Base-by-base conservation (phyloP, 2,888 invertebrate species). In the Leptarthrus brevirostris region DNA sequence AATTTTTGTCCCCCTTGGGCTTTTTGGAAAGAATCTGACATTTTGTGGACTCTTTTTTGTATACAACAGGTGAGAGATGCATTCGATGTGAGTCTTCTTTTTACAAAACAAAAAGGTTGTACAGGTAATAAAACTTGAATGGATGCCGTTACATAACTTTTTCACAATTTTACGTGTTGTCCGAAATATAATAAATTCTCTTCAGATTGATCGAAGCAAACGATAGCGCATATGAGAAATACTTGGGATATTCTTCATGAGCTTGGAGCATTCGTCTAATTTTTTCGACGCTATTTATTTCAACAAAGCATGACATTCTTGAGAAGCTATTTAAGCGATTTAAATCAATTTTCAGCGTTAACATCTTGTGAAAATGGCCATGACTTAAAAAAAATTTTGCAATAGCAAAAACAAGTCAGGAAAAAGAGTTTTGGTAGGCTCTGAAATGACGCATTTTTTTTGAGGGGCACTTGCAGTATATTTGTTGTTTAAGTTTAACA, bases 311-410 rank as follows among this genome's bases (percentile, higher is more conserved):
- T n/a, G n/a, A n/a, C n/a, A n/a, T n/a, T n/a, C n/a, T n/a, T n/a
- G n/a, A n/a, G n/a, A n/a, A n/a, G n/a, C n/a, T n/a, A n/a, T n/a
- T n/a, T n/a, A 61, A 26, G 24, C 66, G 66, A 47, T 47, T 66
- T 24, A 66, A 66, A 66, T 66, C 66, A 66, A 66, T 66, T 66
- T 66, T 26, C 22, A 26, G 24, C 66, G 49, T 66, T 66, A 24
- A 66, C 20, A 24, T 66, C 47, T 66, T 47, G 66, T 49, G 49
- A 66, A 66, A 49, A 66, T 66, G 66, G 18, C 66, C 44, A 66
- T 66, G 66, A 66, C 66, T 66, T 24, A 66, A 66, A 66, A 47
- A 66, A 36, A 61, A 30, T 61, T 61, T 61, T 4, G 22, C 40
- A 12, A 61, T 18, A 18, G 1, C 36, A 20, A 18, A 36, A 61